phyloP scores from a whole-genome alignment of 2,797 vertebrate species.

The Silurus lanzhouensis region DNA sequence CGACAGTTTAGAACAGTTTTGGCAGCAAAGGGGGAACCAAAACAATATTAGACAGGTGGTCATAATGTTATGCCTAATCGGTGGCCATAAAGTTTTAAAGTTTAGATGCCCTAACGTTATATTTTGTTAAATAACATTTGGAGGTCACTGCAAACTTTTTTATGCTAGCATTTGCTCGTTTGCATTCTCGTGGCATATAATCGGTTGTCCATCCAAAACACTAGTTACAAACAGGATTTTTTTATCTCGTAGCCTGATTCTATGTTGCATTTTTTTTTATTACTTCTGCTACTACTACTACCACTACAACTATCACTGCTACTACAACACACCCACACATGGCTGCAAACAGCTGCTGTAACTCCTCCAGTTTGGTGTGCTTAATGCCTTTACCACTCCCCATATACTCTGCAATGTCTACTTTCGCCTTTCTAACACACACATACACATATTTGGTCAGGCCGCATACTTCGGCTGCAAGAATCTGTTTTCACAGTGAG shows the following conservation, averaged over 20 bases:
- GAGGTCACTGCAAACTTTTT: no score
- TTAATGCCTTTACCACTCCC: conserved; percentile 33
- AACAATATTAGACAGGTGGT: no score
- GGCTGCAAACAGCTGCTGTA: neutral
- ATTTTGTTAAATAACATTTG: no score
- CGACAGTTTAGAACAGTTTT: no score
- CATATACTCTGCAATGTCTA: conserved; percentile 33
- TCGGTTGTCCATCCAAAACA: neutral
- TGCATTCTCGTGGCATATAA: no score
- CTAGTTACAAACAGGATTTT: neutral
- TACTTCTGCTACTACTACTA: no score
- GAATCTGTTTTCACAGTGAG: conserved; percentile 69
- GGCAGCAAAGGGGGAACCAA: no score
- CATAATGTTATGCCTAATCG: no score
- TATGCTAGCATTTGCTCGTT: no score
- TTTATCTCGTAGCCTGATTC: neutral
- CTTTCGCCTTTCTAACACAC: conserved; percentile 20
- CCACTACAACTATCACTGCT: no score
- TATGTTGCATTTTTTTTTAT: neutral
- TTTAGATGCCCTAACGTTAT: no score
- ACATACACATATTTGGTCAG: conserved; percentile 33
- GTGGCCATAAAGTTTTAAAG: no score
- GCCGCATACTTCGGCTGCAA: conserved; percentile 67
- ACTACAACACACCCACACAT: conserved; percentile 19
- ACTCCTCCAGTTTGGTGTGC: conserved; percentile 12